These are phyloP conservation scores for Archips crataeganus DNA, from an alignment of 2,888 invertebrate genomes.

Conservation along the genomic window DNA sequence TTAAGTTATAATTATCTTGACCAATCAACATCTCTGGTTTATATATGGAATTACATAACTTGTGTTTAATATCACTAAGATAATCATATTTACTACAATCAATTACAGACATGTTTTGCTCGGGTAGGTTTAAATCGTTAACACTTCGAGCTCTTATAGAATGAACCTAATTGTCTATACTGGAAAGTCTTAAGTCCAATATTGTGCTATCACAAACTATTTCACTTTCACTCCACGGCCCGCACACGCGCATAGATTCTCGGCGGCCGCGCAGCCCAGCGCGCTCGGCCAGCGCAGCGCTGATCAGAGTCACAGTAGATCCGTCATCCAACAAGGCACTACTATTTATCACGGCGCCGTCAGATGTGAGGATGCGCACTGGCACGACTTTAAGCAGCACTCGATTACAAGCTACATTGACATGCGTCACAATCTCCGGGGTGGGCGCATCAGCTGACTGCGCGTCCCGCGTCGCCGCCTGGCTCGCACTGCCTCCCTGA, in stretches of 20 bases:
- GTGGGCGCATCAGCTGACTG: not conserved
- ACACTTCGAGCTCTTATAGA: no score
- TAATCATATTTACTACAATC: no score
- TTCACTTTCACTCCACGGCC: slow-evolving; percentile 16
- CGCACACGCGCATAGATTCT: slow-evolving; percentile 18
- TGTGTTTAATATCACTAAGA: no score
- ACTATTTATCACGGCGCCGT: not conserved
- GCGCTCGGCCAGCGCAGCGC: slow-evolving; percentile 13
- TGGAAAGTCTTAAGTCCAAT: no score
- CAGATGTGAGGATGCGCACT: not conserved
- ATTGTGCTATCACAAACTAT: not conserved
- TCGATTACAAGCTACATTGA: not conserved
- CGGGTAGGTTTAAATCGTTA: no score
- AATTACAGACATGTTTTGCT: no score
- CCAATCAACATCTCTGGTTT: no score
- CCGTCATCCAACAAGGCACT: slow-evolving; percentile 13
- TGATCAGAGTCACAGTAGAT: slow-evolving; percentile 13
- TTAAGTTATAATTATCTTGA: no score
- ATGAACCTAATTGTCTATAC: no score
- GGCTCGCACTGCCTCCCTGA: not conserved
- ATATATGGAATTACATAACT: no score
- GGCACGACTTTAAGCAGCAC: slow-evolving; percentile 19
- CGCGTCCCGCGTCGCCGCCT: not conserved
- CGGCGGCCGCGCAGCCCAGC: slow-evolving; percentile 23
- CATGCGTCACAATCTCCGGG: slow-evolving; percentile 3